Evolutionary conservation across 2,888 invertebrate genomes (phyloP).

Genomic region (Fragum sueziense): DNA sequence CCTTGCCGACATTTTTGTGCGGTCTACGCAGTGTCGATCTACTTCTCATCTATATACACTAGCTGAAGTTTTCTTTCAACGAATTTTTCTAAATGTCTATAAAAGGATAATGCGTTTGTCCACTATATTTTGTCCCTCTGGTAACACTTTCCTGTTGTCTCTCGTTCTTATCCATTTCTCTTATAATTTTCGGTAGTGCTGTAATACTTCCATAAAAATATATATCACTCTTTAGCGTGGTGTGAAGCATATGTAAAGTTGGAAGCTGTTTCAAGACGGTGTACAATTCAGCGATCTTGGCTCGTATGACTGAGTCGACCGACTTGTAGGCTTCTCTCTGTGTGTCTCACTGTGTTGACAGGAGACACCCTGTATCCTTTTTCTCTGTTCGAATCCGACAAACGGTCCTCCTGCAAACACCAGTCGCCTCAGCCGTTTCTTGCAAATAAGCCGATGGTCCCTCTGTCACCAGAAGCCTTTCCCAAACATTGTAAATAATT

Average conservation of each 20-base stretch:
- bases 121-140: conserved; percentile 17
- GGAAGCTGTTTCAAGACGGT: conserved; percentile 21
- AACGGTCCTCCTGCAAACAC: background rate
- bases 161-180: conserved; percentile 13
- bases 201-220: conserved; percentile 1
- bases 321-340: background rate
- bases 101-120: conserved; percentile 11
- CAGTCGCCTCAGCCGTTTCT: background rate
- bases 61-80: conserved; percentile 9
- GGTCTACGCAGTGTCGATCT: conserved; percentile 30
- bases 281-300: conserved; percentile 27
- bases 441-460: background rate
- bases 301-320: background rate
- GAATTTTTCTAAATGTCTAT: conserved; percentile 14
- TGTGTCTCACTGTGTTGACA: background rate
- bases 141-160: conserved; percentile 24
- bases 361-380: background rate
- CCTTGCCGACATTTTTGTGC: conserved; percentile 39
- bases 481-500: background rate
- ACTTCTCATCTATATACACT: conserved; percentile 38
- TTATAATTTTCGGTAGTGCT: conserved; percentile 2
- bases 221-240: no score
- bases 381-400: background rate
- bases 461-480: background rate
- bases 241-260: conserved; percentile 8